phyloP scores from a whole-genome alignment of 2,888 invertebrate species.

The Drosophila kanekoi region DNA sequence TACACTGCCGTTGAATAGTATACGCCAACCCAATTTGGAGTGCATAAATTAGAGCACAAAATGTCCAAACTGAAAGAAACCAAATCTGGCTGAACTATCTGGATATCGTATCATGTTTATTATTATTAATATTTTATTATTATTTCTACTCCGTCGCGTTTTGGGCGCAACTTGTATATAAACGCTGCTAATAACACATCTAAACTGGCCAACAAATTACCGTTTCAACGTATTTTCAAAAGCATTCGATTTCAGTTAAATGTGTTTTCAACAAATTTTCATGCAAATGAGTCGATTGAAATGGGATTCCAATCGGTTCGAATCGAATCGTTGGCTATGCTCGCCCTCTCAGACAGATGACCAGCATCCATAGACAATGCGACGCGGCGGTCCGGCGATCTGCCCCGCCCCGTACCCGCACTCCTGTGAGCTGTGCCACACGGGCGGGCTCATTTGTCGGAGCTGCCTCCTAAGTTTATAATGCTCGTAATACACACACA shows the following conservation, averaged over 20 bases:
- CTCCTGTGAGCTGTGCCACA: slow-evolving; percentile 25
- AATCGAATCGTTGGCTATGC: slow-evolving; percentile 13
- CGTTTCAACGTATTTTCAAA: slow-evolving; percentile 69
- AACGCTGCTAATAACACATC: slow-evolving; percentile 77
- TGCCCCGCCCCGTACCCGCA: not conserved
- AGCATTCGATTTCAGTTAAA: slow-evolving; percentile 70
- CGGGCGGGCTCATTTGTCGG: slow-evolving; percentile 79
- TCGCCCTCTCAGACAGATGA: slow-evolving; percentile 63
- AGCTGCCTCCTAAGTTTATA: slow-evolving; percentile 48
- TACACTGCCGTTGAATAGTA: slow-evolving; percentile 76
- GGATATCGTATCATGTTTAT: slow-evolving; percentile 23
- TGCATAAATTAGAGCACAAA: slow-evolving; percentile 73
- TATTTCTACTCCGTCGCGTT: slow-evolving; percentile 6
- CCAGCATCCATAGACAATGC: slow-evolving; percentile 75
- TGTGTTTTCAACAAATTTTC: slow-evolving; percentile 74
- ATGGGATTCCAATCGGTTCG: slow-evolving; percentile 3
- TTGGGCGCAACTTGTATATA: slow-evolving; percentile 74
- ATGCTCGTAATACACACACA: slow-evolving; percentile 48
- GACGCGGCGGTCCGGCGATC: slow-evolving; percentile 69
- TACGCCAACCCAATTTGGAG: slow-evolving; percentile 60
- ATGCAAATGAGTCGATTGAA: slow-evolving; percentile 66
- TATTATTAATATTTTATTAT: slow-evolving; percentile 12
- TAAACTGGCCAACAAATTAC: slow-evolving; percentile 79
- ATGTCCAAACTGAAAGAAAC: slow-evolving; percentile 26
- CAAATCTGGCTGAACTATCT: slow-evolving; percentile 45